A percentile compares a stretch with the other conserved stretches of the same genome.
Evolutionary conservation across 1,140 invertebrate species (phyloP).

Genomic region (Caligus rogercresseyi): DNA sequence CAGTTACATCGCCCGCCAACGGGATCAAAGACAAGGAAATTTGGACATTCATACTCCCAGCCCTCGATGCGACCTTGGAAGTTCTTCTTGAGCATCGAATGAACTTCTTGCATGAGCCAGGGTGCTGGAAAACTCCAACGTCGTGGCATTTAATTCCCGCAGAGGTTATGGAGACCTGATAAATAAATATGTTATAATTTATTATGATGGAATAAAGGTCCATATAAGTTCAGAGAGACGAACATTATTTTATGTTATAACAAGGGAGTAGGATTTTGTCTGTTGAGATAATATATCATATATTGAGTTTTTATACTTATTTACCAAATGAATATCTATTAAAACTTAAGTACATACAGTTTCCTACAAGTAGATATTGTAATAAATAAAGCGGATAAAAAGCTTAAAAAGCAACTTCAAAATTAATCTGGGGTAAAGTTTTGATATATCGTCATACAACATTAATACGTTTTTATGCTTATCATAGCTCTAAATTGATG

Average conservation of each 20-base stretch:
- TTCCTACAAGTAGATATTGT: no score
- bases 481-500: no score
- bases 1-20: slow-evolving; percentile 75
- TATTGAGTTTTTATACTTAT: background rate
- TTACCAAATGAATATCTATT: background rate
- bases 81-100: slow-evolving; percentile 63
- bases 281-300: background rate
- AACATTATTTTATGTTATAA: background rate
- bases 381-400: no score
- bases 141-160: slow-evolving; percentile 59
- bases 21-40: slow-evolving; percentile 61
- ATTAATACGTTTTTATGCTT: no score
- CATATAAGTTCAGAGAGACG: background rate
- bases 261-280: background rate
- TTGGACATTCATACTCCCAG: slow-evolving; percentile 70
- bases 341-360: no score
- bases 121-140: slow-evolving; percentile 70
- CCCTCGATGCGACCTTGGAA: slow-evolving; percentile 43
- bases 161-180: slow-evolving; percentile 26
- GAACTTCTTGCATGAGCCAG: slow-evolving; percentile 66
- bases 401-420: no score
- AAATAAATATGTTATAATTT: background rate
- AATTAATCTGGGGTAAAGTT: no score
- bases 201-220: background rate
- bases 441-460: no score